A percentile compares a stretch with the other conserved stretches of the same genome.
Evolutionary conservation across 2,888 invertebrate species (phyloP).

Genomic region (Cetonia aurata): DNA sequence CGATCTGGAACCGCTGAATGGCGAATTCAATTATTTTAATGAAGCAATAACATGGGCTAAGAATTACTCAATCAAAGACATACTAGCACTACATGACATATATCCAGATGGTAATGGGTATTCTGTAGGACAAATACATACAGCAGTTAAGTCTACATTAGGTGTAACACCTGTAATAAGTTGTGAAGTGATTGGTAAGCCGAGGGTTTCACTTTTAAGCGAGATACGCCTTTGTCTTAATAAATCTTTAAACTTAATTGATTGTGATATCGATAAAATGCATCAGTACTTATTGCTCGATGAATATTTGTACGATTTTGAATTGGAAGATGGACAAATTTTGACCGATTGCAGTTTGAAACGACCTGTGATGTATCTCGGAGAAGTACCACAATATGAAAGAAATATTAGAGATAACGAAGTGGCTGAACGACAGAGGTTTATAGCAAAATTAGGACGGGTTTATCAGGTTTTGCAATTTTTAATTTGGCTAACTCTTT

Average conservation of each 20-base stretch:
- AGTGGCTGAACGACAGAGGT: slow-evolving; percentile 15
- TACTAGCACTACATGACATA: slow-evolving; percentile 72
- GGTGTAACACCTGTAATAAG: slow-evolving; percentile 74
- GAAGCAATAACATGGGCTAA: slow-evolving; percentile 74
- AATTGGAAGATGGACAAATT: slow-evolving; percentile 56
- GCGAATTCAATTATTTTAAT: slow-evolving; percentile 70
- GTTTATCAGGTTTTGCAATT: slow-evolving; percentile 69
- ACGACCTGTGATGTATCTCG: slow-evolving; percentile 72
- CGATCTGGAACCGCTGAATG: slow-evolving; percentile 64
- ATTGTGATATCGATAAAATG: slow-evolving; percentile 74
- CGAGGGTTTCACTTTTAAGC: slow-evolving; percentile 72
- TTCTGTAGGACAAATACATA: slow-evolving; percentile 67
- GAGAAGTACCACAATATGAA: slow-evolving; percentile 63
- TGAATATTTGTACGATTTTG: slow-evolving; percentile 54
- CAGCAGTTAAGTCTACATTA: slow-evolving; percentile 69
- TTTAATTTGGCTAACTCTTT: slow-evolving; percentile 75
- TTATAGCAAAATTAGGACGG: slow-evolving; percentile 9
- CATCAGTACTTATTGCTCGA: slow-evolving; percentile 54
- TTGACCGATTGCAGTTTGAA: slow-evolving; percentile 73
- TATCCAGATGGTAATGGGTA: slow-evolving; percentile 69
- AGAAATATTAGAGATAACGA: slow-evolving; percentile 45
- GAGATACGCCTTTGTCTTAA: slow-evolving; percentile 83
- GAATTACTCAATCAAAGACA: slow-evolving; percentile 72
- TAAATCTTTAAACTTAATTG: slow-evolving; percentile 73
- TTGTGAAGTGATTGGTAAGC: slow-evolving; percentile 73